Evolutionary conservation across 2,888 invertebrate species (phyloP).

Genomic region (Mylabris sibirica): DNA sequence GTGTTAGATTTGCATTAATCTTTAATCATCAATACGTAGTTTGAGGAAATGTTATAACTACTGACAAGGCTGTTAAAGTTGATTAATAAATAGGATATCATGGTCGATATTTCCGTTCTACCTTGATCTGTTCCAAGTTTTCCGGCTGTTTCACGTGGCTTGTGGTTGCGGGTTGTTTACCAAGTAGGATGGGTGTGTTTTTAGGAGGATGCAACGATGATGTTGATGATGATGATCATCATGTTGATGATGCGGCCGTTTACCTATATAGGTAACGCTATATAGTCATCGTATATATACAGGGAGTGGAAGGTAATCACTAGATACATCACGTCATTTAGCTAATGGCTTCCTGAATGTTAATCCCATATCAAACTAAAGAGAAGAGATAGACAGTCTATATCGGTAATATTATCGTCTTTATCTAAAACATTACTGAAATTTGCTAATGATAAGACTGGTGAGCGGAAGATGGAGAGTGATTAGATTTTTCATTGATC

Average conservation of each 20-base stretch:
- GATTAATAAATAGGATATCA: conserved; percentile 51
- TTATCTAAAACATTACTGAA: conserved; percentile 25
- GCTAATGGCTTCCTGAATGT: conserved; percentile 63
- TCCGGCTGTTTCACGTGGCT: conserved; percentile 32
- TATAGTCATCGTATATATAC: conserved; percentile 12
- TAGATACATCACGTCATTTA: conserved; percentile 62
- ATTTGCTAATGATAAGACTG: background rate
- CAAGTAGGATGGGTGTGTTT: conserved; percentile 1
- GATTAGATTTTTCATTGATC: background rate
- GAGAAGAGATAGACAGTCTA: conserved; percentile 35
- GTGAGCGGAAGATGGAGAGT: background rate
- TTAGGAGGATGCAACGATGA: conserved; percentile 12
- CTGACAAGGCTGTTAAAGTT: conserved; percentile 35
- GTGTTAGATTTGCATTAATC: conserved; percentile 6
- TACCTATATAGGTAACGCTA: conserved; percentile 28
- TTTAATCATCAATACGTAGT: conserved; percentile 12
- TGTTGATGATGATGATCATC: conserved; percentile 10
- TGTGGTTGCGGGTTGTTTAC: background rate
- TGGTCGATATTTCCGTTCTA: conserved; percentile 52
- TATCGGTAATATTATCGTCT: conserved; percentile 44
- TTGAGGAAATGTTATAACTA: conserved; percentile 22
- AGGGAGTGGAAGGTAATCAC: conserved; percentile 60
- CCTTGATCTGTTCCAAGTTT: conserved; percentile 41
- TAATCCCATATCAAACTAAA: conserved; percentile 55
- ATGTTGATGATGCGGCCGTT: conserved; percentile 29